Evolutionary conservation across 2,113 vertebrate genomes (phyloP).

Genomic region (Tragelaphus strepsiceros): DNA sequence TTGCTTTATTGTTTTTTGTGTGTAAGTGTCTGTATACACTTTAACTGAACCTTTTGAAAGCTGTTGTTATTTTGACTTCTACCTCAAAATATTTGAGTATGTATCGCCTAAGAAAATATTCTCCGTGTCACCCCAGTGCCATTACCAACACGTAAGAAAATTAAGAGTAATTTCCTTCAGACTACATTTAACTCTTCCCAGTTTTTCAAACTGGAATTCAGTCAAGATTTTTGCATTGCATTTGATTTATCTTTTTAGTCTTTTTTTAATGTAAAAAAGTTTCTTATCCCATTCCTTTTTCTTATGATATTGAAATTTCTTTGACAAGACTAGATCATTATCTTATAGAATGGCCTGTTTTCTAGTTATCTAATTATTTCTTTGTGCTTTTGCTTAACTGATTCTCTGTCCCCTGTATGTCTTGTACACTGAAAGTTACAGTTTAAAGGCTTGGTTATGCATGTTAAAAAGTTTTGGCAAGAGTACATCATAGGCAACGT

Average conservation of each 20-base stretch:
- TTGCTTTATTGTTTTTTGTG: conserved; percentile 1
- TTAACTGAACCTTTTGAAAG: conserved; percentile 19
- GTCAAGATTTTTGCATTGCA: not conserved
- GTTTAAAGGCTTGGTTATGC: conserved; percentile 11
- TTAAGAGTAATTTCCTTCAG: not conserved
- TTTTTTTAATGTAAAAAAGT: not conserved
- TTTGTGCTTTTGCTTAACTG: conserved; percentile 9
- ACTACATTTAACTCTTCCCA: not conserved
- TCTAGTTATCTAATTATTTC: conserved; percentile 2
- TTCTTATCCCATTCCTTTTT: not conserved
- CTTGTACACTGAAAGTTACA: conserved; percentile 5
- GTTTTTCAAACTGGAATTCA: not conserved
- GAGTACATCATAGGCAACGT: not conserved
- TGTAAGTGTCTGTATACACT: not conserved
- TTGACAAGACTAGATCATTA: conserved; percentile 11
- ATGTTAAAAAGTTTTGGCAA: not conserved
- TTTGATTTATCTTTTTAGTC: conserved; percentile 22
- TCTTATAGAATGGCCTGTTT: conserved; percentile 23
- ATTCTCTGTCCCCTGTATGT: not conserved
- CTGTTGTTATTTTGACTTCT: not conserved
- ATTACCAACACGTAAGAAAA: conserved; percentile 12
- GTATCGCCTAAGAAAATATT: not conserved
- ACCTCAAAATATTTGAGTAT: not conserved
- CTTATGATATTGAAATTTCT: not conserved
- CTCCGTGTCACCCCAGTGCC: not conserved